Evolutionary conservation across 2,888 invertebrate species (phyloP).

Genomic region (Barypeithes pellucidus): DNA sequence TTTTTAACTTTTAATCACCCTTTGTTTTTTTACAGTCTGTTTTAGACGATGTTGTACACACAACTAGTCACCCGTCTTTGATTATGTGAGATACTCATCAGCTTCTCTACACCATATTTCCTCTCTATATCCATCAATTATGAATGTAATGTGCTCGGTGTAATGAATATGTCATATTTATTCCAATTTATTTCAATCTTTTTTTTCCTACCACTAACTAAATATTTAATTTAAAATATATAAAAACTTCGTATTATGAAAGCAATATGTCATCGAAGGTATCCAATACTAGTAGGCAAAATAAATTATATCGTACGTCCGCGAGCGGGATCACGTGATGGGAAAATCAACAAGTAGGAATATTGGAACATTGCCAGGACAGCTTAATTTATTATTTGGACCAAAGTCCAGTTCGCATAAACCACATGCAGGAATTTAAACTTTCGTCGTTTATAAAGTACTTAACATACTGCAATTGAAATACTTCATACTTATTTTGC

Average conservation of each 20-base stretch:
- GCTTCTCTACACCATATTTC: too few species aligned
- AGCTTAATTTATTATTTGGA: constrained; percentile 33
- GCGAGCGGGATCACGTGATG: constrained; percentile 47
- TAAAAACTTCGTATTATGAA: not conserved
- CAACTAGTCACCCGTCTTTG: too few species aligned
- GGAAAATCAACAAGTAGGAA: constrained; percentile 55
- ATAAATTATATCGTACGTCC: not conserved
- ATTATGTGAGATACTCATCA: too few species aligned
- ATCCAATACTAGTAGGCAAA: not conserved
- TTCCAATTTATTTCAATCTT: too few species aligned
- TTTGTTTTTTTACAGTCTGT: too few species aligned
- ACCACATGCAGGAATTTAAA: constrained; percentile 8
- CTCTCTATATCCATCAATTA: too few species aligned
- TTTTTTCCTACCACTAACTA: not conserved
- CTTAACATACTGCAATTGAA: not conserved
- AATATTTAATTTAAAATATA: not conserved
- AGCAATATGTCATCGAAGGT: not conserved
- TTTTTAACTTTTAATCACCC: too few species aligned
- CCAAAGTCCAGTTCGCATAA: constrained; percentile 23
- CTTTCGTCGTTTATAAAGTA: constrained; percentile 27
- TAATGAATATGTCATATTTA: too few species aligned
- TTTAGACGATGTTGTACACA: too few species aligned
- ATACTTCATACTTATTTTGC: not conserved
- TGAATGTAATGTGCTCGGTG: too few species aligned
- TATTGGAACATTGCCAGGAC: constrained; percentile 47